Evolutionary conservation across 2,797 vertebrate species (phyloP).

Genomic region (Syngnathus rostellatus): DNA sequence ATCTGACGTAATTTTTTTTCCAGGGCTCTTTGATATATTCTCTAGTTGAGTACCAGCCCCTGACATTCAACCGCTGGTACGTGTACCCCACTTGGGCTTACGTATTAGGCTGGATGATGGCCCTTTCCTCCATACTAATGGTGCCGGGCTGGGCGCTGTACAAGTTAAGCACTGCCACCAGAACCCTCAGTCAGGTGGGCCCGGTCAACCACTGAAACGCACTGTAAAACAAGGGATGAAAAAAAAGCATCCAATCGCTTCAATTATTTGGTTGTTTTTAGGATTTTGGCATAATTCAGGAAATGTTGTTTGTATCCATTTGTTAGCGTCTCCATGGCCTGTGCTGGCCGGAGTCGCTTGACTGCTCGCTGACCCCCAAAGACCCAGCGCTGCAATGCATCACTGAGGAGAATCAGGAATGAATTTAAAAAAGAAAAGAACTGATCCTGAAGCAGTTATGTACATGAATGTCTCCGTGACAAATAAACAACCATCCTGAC

Average conservation of each 20-base stretch:
- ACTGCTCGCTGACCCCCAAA: slow-evolving; percentile 8
- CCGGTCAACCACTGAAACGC: not conserved
- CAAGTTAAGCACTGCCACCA: slow-evolving; percentile 39
- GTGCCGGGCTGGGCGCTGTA: slow-evolving; percentile 65
- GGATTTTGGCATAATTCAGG: not conserved
- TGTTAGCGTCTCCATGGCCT: slow-evolving; percentile 38
- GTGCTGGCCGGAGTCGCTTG: slow-evolving; percentile 29
- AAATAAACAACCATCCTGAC: no score
- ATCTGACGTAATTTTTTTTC: no score
- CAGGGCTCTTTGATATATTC: slow-evolving; percentile 73
- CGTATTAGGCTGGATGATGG: slow-evolving; percentile 71
- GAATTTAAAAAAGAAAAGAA: not conserved
- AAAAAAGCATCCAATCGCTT: not conserved
- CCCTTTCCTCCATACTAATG: slow-evolving; percentile 76
- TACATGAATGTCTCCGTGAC: no score
- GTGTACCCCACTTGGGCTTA: slow-evolving; percentile 77
- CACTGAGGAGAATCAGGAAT: not conserved
- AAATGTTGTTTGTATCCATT: slow-evolving; percentile 6
- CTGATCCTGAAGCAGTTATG: no score
- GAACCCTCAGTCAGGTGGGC: slow-evolving; percentile 57
- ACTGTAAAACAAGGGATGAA: not conserved
- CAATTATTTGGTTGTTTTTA: no score
- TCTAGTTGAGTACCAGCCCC: slow-evolving; percentile 71
- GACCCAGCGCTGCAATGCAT: slow-evolving; percentile 24
- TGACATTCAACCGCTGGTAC: slow-evolving; percentile 74